A percentile compares a stretch with the other conserved stretches of the same genome.
These are phyloP conservation scores for Sisyra terminalis DNA, from an alignment of 2,888 invertebrate genomes.

Conservation along the genomic window DNA sequence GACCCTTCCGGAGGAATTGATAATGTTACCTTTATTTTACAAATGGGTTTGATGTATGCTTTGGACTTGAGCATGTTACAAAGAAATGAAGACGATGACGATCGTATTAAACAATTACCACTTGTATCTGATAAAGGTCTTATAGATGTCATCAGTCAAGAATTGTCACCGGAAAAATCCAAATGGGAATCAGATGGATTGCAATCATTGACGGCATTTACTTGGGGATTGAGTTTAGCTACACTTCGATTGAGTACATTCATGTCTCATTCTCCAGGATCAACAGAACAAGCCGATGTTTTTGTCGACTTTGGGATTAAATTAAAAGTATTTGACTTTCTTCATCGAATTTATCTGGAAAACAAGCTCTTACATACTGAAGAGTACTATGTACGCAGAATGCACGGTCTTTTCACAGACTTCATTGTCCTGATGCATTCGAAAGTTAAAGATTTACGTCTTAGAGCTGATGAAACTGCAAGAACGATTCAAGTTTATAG, in stretches of 20 bases:
- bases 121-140: constrained; percentile 42
- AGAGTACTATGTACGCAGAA: constrained; percentile 66
- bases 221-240: constrained; percentile 50
- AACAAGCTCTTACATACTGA: constrained; percentile 50
- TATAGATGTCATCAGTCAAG: constrained; percentile 33
- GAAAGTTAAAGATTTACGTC: constrained; percentile 68
- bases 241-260: constrained; percentile 40
- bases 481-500: constrained; percentile 58
- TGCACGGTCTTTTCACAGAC: constrained; percentile 77
- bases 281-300: constrained; percentile 62
- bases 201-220: constrained; percentile 46
- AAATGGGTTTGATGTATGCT: constrained; percentile 71
- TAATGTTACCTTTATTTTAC: constrained; percentile 58
- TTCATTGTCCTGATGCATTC: constrained; percentile 87
- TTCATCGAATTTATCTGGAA: constrained; percentile 55
- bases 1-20: constrained; percentile 58
- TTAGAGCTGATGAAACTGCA: constrained; percentile 78
- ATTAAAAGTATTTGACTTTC: constrained; percentile 61
- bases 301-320: constrained; percentile 66
- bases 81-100: constrained; percentile 59
- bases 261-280: constrained; percentile 32
- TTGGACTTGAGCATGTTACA: constrained; percentile 68
- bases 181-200: constrained; percentile 37
- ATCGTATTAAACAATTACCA: constrained; percentile 47
- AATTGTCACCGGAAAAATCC: constrained; percentile 28